Conservation (phyloP, 2,888 invertebrate genomes). For the Ernsta delagoae region DNA sequence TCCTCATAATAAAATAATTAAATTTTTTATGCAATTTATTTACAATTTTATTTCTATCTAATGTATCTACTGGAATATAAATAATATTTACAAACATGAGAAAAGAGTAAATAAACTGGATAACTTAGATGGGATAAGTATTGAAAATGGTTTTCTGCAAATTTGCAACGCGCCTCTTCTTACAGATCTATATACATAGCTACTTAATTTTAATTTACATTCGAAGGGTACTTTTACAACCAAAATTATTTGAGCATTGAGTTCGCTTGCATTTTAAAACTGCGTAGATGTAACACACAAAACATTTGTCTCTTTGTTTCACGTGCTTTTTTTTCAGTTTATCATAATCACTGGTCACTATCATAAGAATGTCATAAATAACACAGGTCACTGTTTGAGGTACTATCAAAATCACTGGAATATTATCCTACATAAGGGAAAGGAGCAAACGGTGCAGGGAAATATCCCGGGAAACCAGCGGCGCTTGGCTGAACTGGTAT, state of each 20-base stretch:
- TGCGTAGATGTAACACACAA: conserved; percentile 35
- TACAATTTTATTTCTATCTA: conserved; percentile 51
- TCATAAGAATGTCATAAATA: conserved; percentile 28
- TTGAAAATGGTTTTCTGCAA: conserved; percentile 41
- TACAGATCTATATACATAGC: neutral
- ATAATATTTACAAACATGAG: conserved; percentile 71
- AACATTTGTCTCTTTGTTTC: conserved; percentile 6
- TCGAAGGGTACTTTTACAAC: conserved; percentile 51
- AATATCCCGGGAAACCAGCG: conserved; percentile 89
- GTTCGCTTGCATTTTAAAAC: conserved; percentile 54
- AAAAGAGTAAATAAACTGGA: conserved; percentile 47
- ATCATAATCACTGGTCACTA: conserved; percentile 53
- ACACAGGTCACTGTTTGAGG: conserved; percentile 25
- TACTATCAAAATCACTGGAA: conserved; percentile 1
- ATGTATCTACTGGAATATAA: conserved; percentile 53
- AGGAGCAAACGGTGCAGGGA: conserved; percentile 90
- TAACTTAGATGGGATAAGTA: conserved; percentile 38
- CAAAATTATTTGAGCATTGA: conserved; percentile 67
- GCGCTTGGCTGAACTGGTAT: conserved; percentile 89
- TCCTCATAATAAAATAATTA: conserved; percentile 43
- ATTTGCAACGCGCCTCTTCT: conserved; percentile 27
- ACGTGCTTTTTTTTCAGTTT: conserved; percentile 50
- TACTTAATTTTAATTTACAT: conserved; percentile 4
- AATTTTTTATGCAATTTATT: conserved; percentile 51
- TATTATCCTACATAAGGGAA: conserved; percentile 90